Evolutionary conservation across 2,797 vertebrate species (phyloP).

Genomic region (Onychomys torridus): DNA sequence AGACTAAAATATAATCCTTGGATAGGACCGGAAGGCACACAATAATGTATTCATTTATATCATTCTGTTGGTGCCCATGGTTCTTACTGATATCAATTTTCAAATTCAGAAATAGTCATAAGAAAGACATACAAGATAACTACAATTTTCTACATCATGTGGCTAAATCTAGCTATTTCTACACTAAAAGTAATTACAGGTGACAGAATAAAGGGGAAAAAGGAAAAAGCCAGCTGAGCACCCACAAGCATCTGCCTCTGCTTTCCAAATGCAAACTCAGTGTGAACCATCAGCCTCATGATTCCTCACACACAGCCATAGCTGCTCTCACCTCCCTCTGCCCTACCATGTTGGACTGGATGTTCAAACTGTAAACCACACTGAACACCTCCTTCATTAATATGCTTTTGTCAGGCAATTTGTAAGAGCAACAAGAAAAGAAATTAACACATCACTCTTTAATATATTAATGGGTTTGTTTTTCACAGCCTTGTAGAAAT

Average conservation of each 20-base stretch:
- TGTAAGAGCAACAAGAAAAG: not conserved
- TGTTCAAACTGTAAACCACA: not conserved
- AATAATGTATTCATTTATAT: not conserved
- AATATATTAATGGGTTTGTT: not conserved
- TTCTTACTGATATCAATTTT: not conserved
- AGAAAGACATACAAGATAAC: not conserved
- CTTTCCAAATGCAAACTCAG: not conserved
- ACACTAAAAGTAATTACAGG: not conserved
- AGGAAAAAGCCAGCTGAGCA: not conserved
- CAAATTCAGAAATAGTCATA: not conserved
- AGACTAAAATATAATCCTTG: not conserved
- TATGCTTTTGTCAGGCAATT: not conserved
- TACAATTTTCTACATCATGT: not conserved
- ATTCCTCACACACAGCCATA: no score
- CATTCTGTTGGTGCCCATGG: not conserved
- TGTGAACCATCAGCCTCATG: no score
- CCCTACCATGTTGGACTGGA: rapidly evolving
- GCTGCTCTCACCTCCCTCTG: not conserved
- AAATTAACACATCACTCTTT: not conserved
- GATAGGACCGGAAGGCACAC: not conserved
- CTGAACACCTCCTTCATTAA: not conserved
- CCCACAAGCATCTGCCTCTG: not conserved
- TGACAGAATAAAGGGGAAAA: not conserved
- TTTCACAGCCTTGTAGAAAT: not conserved
- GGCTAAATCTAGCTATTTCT: not conserved